Evolutionary conservation across 1,140 invertebrate genomes (phyloP).

Genomic region (Ridgeia piscesae): DNA sequence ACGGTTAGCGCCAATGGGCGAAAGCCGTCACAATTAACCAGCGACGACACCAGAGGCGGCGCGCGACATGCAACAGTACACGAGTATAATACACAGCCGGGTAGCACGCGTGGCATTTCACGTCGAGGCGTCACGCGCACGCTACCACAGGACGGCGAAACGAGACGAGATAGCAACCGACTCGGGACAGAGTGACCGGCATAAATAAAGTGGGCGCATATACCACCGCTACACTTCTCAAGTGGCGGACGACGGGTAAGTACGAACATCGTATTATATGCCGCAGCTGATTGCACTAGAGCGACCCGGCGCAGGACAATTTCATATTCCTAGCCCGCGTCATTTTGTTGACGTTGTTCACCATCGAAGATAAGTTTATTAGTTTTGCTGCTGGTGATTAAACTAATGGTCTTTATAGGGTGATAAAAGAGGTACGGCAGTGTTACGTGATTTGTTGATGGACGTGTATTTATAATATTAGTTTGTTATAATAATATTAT

Average conservation of each 20-base stretch:
- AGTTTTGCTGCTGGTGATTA: not conserved
- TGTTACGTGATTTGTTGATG: not conserved
- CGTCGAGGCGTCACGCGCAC: not conserved
- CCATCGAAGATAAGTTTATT: not conserved
- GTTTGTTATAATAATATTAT: not conserved
- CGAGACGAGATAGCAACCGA: no score
- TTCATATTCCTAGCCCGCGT: not conserved
- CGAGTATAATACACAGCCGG: not conserved
- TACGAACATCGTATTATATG: not conserved
- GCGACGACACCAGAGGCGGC: not conserved
- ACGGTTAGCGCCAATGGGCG: not conserved
- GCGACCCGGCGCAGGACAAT: not conserved
- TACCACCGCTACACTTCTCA: not conserved
- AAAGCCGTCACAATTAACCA: not conserved
- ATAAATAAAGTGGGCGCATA: not conserved
- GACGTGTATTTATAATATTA: not conserved
- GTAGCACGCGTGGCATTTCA: not conserved
- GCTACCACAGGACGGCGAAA: not conserved
- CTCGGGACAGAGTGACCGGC: no score
- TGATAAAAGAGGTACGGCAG: not conserved
- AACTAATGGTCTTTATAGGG: not conserved
- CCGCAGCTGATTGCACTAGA: not conserved
- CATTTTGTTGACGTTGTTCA: not conserved
- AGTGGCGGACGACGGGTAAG: not conserved
- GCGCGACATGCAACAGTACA: not conserved